Percentiles rank a stretch among this genome's conserved stretches.
phyloP scores from a whole-genome alignment of 2,113 vertebrate species.

The Danio rerio region DNA sequence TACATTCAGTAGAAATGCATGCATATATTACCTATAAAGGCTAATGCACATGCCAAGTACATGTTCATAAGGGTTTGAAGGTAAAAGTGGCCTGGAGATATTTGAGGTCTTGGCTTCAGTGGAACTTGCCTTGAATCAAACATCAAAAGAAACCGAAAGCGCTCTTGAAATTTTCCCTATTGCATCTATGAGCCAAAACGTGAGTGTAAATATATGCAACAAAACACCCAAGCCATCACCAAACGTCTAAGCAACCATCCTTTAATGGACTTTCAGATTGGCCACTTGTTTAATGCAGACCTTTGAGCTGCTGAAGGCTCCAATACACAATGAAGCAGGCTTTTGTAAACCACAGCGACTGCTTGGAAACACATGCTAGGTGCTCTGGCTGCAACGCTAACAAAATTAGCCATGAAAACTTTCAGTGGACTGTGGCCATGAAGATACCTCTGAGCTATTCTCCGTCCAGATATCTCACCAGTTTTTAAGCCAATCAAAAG shows the following conservation, averaged over 20 bases:
- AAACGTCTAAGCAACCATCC: constrained; percentile 27
- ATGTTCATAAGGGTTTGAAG: constrained; percentile 21
- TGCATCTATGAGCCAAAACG: constrained; percentile 14
- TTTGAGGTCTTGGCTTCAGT: background rate
- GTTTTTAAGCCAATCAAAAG: constrained; percentile 21
- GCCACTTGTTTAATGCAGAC: constrained; percentile 19
- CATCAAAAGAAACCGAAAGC: background rate
- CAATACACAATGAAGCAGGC: constrained; percentile 10
- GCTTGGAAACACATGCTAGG: constrained; percentile 42
- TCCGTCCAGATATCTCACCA: constrained; percentile 15
- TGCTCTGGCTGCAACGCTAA: constrained; percentile 36
- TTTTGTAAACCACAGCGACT: constrained; percentile 53
- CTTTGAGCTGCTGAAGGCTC: background rate
- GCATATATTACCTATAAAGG: constrained; percentile 23
- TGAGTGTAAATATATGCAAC: constrained; percentile 33
- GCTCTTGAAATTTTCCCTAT: constrained; percentile 4
- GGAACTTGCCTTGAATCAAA: background rate
- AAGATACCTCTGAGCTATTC: constrained; percentile 16
- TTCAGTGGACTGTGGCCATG: constrained; percentile 30
- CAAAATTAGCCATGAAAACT: constrained; percentile 52
- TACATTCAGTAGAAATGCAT: constrained; percentile 26
- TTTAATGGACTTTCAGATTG: constrained; percentile 28
- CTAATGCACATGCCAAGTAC: constrained; percentile 19
- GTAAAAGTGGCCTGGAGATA: background rate
- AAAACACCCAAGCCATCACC: constrained; percentile 34